A percentile compares a stretch with the other conserved stretches of the same genome.
Evolutionary conservation across 1,140 invertebrate genomes (phyloP).

Genomic region (Calosoma granatense): DNA sequence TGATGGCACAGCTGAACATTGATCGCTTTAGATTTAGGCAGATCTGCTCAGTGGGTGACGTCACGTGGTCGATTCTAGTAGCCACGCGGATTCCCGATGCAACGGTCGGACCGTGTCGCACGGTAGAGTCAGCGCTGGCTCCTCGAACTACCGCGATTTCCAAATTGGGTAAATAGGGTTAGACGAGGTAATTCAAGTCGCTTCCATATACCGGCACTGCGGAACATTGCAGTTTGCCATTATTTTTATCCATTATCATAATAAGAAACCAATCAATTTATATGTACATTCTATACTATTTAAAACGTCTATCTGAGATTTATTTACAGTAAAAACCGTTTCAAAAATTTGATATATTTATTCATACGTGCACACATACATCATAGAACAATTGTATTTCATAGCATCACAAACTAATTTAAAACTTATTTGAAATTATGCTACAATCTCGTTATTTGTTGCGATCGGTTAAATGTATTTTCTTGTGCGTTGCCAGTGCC

Average conservation of each 20-base stretch:
- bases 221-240: slow-evolving; percentile 40
- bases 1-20: slow-evolving; percentile 56
- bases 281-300: no score
- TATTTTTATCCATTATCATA: no score
- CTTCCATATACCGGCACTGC: slow-evolving; percentile 48
- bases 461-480: slow-evolving; percentile 16
- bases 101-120: slow-evolving; percentile 36
- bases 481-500: slow-evolving; percentile 19
- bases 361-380: no score
- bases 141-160: slow-evolving; percentile 52
- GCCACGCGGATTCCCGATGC: slow-evolving; percentile 43
- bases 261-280: no score
- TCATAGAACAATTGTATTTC: no score
- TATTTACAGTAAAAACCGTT: no score
- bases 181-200: slow-evolving; percentile 45
- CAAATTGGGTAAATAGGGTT: slow-evolving; percentile 47
- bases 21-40: slow-evolving; percentile 48
- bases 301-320: no score
- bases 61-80: slow-evolving; percentile 49
- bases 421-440: no score
- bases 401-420: no score
- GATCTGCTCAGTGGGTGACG: slow-evolving; percentile 53
- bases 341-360: no score
- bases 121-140: slow-evolving; percentile 44
- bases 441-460: no score